These are phyloP conservation scores for Gobio gobio DNA, from an alignment of 2,113 vertebrate species.

Conservation along the genomic window DNA sequence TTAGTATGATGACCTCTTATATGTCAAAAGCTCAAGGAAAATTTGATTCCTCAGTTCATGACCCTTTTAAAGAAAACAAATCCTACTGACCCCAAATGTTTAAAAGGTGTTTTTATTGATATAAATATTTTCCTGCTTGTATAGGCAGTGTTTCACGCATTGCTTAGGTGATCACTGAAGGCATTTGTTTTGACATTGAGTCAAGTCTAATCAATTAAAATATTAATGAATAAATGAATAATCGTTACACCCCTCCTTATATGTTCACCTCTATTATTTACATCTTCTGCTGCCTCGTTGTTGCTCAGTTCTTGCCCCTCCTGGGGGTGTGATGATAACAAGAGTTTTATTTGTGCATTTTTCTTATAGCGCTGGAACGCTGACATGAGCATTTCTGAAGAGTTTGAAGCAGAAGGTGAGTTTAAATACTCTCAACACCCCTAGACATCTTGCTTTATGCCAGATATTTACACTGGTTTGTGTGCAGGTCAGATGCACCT, in stretches of 20 bases:
- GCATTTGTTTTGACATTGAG: neutral
- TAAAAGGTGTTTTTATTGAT: too few species aligned
- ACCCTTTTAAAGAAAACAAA: neutral
- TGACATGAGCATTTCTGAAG: slow-evolving; percentile 77
- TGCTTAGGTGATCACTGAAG: neutral
- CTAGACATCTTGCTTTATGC: neutral
- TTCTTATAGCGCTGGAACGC: slow-evolving; percentile 83
- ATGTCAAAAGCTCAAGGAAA: too few species aligned
- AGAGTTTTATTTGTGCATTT: neutral
- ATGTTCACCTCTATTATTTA: neutral
- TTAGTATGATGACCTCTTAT: too few species aligned
- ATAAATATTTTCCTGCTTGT: too few species aligned
- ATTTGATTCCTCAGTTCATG: too few species aligned
- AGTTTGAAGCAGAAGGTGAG: slow-evolving; percentile 94
- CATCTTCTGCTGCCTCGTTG: neutral
- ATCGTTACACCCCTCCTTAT: neutral
- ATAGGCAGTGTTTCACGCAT: too few species aligned
- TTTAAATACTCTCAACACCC: neutral
- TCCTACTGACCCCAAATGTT: too few species aligned
- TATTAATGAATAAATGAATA: neutral
- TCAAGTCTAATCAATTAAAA: neutral
- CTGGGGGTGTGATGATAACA: neutral
- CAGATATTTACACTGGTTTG: neutral
- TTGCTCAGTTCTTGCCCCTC: neutral
- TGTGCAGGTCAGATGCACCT: slow-evolving; percentile 88